These are phyloP conservation scores for Spilogale gracilis DNA, from an alignment of 2,113 vertebrate species.

Conservation along the genomic window DNA sequence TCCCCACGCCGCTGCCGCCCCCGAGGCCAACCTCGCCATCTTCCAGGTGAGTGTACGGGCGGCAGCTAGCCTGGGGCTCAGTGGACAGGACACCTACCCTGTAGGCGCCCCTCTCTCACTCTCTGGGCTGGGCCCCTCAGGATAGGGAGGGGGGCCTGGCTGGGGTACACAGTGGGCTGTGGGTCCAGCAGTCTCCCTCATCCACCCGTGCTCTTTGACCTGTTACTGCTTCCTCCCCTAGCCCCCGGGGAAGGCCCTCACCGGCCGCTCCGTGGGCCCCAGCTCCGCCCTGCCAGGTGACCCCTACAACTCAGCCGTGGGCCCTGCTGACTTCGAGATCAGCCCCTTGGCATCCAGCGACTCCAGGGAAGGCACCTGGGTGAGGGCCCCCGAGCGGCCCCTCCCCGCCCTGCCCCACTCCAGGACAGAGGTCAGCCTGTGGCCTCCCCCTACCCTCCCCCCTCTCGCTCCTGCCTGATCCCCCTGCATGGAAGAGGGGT, in stretches of 20 bases:
- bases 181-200: not conserved
- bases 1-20: slow-evolving; percentile 81
- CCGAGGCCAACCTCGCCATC: slow-evolving; percentile 95
- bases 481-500: rapidly evolving
- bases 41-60: slow-evolving; percentile 92
- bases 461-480: not conserved
- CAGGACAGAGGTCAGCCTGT: not conserved
- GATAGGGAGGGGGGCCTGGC: not conserved
- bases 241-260: slow-evolving; percentile 92
- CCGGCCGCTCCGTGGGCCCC: slow-evolving; percentile 91
- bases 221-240: slow-evolving; percentile 80
- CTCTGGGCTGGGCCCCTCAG: not conserved
- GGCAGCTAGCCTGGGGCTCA: rapidly evolving
- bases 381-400: slow-evolving; percentile 82
- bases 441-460: not conserved
- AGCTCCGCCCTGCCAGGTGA: slow-evolving; percentile 96
- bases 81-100: not conserved
- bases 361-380: slow-evolving; percentile 87
- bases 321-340: slow-evolving; percentile 90
- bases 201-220: slow-evolving; percentile 59
- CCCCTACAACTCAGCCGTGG: slow-evolving; percentile 93
- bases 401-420: not conserved
- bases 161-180: not conserved
- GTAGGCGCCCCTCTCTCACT: no score
- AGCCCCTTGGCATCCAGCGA: slow-evolving; percentile 85